A percentile compares a stretch with the other conserved stretches of the same genome.
These are phyloP conservation scores for Drosophila bocki DNA, from an alignment of 1,140 invertebrate genomes.

Conservation along the genomic window DNA sequence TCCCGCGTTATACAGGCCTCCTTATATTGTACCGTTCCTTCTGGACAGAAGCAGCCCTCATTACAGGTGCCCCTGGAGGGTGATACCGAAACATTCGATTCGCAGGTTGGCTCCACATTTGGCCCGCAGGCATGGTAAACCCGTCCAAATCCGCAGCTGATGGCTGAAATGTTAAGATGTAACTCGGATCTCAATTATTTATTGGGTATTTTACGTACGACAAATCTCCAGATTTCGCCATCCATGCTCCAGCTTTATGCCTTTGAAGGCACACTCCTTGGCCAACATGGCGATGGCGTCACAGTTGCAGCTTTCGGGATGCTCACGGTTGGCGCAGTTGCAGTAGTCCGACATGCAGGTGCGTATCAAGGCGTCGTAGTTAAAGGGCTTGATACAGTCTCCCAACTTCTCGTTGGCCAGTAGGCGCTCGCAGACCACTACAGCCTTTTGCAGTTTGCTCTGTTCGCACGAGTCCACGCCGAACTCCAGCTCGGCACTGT, in stretches of 20 bases:
- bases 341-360: conserved; percentile 93
- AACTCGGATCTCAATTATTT: background rate
- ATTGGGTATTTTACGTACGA: conserved; percentile 88
- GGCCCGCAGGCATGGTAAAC: conserved; percentile 90
- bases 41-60: conserved; percentile 95
- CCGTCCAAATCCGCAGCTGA: conserved; percentile 89
- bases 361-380: conserved; percentile 85
- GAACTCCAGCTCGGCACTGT: conserved; percentile 68
- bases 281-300: conserved; percentile 91
- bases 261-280: conserved; percentile 90
- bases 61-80: conserved; percentile 87
- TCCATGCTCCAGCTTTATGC: conserved; percentile 87
- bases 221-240: conserved; percentile 92
- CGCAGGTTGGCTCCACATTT: conserved; percentile 87
- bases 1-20: conserved; percentile 90
- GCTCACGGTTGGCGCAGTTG: conserved; percentile 87
- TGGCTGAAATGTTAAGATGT: conserved; percentile 84
- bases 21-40: conserved; percentile 89
- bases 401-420: conserved; percentile 88
- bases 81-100: conserved; percentile 63
- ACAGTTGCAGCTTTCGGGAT: conserved; percentile 89
- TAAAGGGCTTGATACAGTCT: conserved; percentile 87
- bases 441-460: conserved; percentile 86
- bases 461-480: conserved; percentile 70
- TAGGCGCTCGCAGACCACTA: conserved; percentile 88